These are phyloP conservation scores for Forbesichthys papilliferus DNA, from an alignment of 2,113 vertebrate genomes.

Conservation along the genomic window DNA sequence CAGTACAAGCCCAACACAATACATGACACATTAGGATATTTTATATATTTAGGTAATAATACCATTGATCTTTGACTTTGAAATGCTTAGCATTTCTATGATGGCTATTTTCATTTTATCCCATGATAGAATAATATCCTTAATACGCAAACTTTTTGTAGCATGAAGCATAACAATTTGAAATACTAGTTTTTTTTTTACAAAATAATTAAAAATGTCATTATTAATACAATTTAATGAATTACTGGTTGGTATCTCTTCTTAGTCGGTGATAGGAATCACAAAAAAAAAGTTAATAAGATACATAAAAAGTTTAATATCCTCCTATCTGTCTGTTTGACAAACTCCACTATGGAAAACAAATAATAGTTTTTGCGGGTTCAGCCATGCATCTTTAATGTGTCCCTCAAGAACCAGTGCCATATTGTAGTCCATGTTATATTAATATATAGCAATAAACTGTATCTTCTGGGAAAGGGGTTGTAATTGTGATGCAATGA, in stretches of 20 bases:
- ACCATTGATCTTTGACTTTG: too few species aligned
- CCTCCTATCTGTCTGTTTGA: slow-evolving; percentile 6
- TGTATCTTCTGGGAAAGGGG: slow-evolving; percentile 11
- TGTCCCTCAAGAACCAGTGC: slow-evolving; percentile 14
- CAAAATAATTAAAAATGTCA: too few species aligned
- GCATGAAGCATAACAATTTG: too few species aligned
- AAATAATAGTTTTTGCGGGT: slow-evolving; percentile 21
- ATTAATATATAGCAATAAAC: slow-evolving; percentile 18
- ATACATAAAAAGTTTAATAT: slow-evolving; percentile 19
- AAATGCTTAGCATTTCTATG: too few species aligned
- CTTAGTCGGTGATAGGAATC: background rate
- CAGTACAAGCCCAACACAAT: background rate
- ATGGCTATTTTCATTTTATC: too few species aligned
- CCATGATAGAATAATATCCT: too few species aligned
- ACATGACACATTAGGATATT: background rate
- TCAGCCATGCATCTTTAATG: slow-evolving; percentile 11
- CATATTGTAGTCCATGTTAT: slow-evolving; percentile 4
- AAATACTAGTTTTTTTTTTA: too few species aligned
- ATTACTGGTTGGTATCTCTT: background rate
- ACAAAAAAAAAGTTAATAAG: background rate
- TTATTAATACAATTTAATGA: too few species aligned
- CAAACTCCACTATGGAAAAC: slow-evolving; percentile 7
- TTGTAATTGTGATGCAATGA: slow-evolving; percentile 24
- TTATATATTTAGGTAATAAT: background rate
- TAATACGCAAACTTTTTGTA: too few species aligned